phyloP scores from a whole-genome alignment of 2,888 invertebrate genomes.

The Synanthedon myopaeformis region DNA sequence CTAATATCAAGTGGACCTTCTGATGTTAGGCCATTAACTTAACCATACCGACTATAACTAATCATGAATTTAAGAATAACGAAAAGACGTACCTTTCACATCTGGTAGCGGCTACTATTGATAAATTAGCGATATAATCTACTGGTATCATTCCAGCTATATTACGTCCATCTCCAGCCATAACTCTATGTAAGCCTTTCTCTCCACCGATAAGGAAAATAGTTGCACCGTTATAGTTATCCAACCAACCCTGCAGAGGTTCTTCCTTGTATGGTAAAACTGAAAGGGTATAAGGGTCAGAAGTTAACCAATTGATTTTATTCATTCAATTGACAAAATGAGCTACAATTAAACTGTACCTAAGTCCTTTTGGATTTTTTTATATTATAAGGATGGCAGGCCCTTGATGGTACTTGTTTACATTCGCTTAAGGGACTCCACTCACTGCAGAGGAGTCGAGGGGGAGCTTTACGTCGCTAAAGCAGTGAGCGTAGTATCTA shows the following conservation, averaged over 20 bases:
- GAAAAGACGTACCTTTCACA: slow-evolving; percentile 15
- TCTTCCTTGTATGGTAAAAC: slow-evolving; percentile 75
- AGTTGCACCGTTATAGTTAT: slow-evolving; percentile 89
- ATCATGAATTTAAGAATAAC: not conserved
- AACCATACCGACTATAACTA: not conserved
- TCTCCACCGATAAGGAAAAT: slow-evolving; percentile 74
- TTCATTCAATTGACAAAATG: too few species aligned
- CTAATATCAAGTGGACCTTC: not conserved
- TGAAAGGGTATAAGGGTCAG: too few species aligned
- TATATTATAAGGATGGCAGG: too few species aligned
- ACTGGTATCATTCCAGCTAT: slow-evolving; percentile 84
- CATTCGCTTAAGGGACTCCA: too few species aligned
- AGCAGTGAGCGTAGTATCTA: too few species aligned
- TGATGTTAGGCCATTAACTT: not conserved
- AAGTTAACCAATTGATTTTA: too few species aligned
- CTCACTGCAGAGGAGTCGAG: too few species aligned
- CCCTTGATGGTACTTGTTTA: too few species aligned
- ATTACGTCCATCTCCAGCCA: slow-evolving; percentile 77
- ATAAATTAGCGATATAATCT: slow-evolving; percentile 86
- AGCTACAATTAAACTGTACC: too few species aligned
- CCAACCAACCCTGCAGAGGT: slow-evolving; percentile 88
- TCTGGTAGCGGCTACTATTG: slow-evolving; percentile 77
- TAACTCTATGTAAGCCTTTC: slow-evolving; percentile 76
- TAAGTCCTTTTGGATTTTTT: too few species aligned
- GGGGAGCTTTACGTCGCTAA: too few species aligned